Base-by-base conservation (phyloP, 2,113 vertebrate genomes). In the Collichthys lucidus region DNA sequence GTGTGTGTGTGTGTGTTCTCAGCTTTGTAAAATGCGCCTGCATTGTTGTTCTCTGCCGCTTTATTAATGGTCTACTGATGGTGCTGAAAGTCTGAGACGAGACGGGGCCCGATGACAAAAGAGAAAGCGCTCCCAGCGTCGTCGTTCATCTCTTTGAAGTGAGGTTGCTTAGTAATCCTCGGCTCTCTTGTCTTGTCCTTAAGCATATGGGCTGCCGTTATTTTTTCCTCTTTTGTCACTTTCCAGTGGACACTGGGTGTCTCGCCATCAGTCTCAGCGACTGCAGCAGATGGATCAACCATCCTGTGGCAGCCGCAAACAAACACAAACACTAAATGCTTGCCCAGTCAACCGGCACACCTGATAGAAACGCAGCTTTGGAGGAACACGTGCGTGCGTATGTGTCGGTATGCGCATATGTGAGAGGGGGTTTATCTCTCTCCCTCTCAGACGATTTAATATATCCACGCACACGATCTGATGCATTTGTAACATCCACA, bases 281-380 rank as follows among this genome's bases (percentile, higher is more conserved):
- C 70, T 72, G 77, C 77, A 83, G 81, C 90, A 85, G 88, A 91
- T 92, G 86, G 83, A 87, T 80, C 46, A 55, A 68, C 66, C 80
- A 64, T 77, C 44, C 79, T 67, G 55, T 68, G 64, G 71, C 64
- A 52, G 65, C 87, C 67, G 72, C 74, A 80, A 55, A 78, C 74
- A 82, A 59, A 82, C 52, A 65, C 57, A 80, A 53, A 83, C 57
- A 67, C 44, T 44, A 78, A 84, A 78, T 15, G 62, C 69, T 77
- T 67, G 57, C 76, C 75, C 73, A 80, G 59, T 83, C 86, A 75
- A 61, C 70, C 82, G 59, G 62, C 72, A 65, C 29, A 75, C 72
- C 65, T 75, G 64, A 78, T 65, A 55, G 64, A 80, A 61, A n/a
- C 14, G 14, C 52, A 31, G 72, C 50, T 56, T 29, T 40, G 9